These are phyloP conservation scores for Cyanocitta stelleri DNA, from an alignment of 2,113 vertebrate genomes.

Conservation along the genomic window DNA sequence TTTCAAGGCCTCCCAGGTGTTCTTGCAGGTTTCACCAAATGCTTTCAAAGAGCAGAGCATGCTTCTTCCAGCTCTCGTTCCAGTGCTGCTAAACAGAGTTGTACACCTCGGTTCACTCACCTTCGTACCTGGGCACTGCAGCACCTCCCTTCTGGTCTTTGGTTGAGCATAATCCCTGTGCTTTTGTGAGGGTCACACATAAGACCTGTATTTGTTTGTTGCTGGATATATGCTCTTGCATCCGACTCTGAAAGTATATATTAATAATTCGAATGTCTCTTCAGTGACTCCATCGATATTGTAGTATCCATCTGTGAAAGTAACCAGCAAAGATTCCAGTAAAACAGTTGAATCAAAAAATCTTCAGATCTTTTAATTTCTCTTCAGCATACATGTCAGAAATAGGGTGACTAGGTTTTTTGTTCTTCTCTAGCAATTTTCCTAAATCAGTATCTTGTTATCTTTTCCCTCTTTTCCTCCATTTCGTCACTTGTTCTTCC, in stretches of 20 bases:
- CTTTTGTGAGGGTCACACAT: not conserved
- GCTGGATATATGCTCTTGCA: not conserved
- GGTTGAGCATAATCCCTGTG: not conserved
- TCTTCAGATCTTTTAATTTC: not conserved
- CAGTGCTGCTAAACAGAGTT: not conserved
- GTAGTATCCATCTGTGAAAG: not conserved
- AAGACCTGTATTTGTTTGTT: not conserved
- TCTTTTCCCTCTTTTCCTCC: not conserved
- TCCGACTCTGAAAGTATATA: fast-evolving
- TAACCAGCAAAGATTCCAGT: not conserved
- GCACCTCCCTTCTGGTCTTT: not conserved
- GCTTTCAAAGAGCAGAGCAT: not conserved
- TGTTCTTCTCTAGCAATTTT: not conserved
- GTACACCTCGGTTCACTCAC: not conserved
- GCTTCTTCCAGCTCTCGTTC: not conserved
- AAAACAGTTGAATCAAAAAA: not conserved
- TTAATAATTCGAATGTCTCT: not conserved
- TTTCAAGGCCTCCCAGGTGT: not conserved
- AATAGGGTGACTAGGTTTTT: not conserved
- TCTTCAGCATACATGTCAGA: not conserved
- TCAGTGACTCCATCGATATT: fast-evolving
- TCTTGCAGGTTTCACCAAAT: not conserved
- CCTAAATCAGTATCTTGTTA: not conserved
- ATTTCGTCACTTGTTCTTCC: not conserved
- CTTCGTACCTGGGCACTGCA: not conserved